phyloP scores from a whole-genome alignment of 2,797 vertebrate genomes.

The Naso thynnoides region DNA sequence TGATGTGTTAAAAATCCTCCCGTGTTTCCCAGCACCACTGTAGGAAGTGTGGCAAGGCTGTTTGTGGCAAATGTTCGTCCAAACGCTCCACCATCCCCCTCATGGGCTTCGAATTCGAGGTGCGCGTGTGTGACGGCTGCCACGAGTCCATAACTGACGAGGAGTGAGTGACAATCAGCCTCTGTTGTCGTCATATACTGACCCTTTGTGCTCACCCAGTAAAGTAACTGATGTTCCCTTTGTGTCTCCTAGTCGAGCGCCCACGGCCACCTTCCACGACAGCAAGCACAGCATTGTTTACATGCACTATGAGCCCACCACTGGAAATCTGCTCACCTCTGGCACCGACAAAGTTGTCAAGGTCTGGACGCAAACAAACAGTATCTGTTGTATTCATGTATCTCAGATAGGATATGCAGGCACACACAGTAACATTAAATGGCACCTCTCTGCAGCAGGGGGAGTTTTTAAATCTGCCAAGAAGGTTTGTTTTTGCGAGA shows the following conservation, averaged over 20 bases:
- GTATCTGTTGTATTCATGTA: constrained; percentile 7
- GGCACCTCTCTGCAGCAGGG: neutral
- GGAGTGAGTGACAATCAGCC: constrained; percentile 89
- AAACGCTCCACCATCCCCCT: constrained; percentile 96
- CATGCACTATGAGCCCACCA: constrained; percentile 95
- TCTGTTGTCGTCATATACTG: constrained; percentile 26
- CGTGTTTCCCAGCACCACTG: constrained; percentile 80
- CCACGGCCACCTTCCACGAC: constrained; percentile 97
- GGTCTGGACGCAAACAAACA: constrained; percentile 78
- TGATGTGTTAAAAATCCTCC: neutral
- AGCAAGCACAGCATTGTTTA: constrained; percentile 95
- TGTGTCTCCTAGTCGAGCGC: constrained; percentile 88
- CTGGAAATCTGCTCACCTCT: constrained; percentile 93
- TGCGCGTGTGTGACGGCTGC: constrained; percentile 96
- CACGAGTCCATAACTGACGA: constrained; percentile 96
- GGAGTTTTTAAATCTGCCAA: neutral
- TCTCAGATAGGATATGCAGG: constrained; percentile 17
- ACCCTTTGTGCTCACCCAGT: constrained; percentile 31
- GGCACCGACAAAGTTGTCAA: constrained; percentile 96
- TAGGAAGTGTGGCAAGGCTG: constrained; percentile 90
- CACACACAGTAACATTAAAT: neutral
- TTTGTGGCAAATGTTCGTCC: constrained; percentile 97
- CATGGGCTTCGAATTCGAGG: constrained; percentile 98
- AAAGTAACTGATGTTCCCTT: constrained; percentile 1
- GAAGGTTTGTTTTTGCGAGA: neutral